Conservation (phyloP, 2,113 vertebrate genomes). For the Ceyx melanurus region DNA sequence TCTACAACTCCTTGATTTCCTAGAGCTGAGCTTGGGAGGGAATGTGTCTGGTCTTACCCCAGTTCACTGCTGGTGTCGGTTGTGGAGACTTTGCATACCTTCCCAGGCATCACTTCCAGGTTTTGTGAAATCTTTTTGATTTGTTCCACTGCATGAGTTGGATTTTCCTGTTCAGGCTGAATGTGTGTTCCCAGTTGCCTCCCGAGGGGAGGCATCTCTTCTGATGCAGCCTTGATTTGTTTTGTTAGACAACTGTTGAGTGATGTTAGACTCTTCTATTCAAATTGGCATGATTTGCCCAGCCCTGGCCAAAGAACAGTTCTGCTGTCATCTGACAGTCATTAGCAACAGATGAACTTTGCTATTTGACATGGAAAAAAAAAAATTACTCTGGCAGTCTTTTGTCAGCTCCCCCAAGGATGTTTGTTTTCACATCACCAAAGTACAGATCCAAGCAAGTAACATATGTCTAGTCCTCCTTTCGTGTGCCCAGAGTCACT, state of each 20-base stretch:
- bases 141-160: neutral
- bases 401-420: neutral
- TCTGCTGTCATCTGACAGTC: constrained; percentile 1
- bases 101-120: neutral
- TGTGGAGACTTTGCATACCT: neutral
- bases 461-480: neutral
- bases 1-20: neutral
- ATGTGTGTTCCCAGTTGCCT: accelerated
- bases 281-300: neutral
- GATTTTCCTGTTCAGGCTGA: neutral
- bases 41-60: neutral
- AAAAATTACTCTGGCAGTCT: neutral
- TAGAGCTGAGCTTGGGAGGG: neutral
- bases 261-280: neutral
- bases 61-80: neutral
- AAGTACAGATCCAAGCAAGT: neutral
- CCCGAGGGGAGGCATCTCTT: neutral
- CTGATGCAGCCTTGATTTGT: neutral
- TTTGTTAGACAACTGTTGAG: neutral
- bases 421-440: neutral
- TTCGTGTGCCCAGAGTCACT: neutral
- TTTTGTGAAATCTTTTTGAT: neutral
- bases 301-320: neutral
- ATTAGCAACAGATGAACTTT: neutral
- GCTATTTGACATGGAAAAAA: neutral